Percentiles rank a stretch among this genome's conserved stretches.
phyloP scores from a whole-genome alignment of 2,113 vertebrate species.

The Crotalus horridus region DNA sequence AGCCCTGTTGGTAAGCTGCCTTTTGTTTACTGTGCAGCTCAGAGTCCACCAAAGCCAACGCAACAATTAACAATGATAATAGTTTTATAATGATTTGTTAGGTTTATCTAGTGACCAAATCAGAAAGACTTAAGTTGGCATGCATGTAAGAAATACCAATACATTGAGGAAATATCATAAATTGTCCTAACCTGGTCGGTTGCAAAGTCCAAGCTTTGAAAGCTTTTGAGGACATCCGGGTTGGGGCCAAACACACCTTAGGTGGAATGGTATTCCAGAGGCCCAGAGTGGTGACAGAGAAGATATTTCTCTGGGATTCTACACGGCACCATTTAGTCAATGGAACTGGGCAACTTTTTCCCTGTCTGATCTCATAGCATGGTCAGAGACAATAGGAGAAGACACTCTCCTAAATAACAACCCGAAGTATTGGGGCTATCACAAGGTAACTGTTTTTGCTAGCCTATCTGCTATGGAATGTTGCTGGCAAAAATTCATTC shows the following conservation, averaged over 20 bases:
- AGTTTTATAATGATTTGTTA: neutral
- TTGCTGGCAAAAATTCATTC: neutral
- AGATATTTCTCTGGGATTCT: neutral
- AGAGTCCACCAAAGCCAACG: neutral
- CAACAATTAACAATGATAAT: neutral
- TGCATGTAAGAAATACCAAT: neutral
- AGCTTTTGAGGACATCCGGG: neutral
- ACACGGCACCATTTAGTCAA: neutral
- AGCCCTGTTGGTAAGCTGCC: neutral
- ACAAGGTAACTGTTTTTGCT: neutral
- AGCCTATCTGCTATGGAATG: neutral
- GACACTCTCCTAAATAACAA: neutral
- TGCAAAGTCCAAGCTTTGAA: neutral
- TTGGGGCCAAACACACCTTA: neutral
- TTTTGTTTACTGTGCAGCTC: neutral
- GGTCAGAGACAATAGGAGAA: neutral
- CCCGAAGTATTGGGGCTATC: neutral
- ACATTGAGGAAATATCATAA: neutral
- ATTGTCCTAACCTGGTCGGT: neutral
- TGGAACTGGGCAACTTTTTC: neutral
- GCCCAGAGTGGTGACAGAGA: neutral
- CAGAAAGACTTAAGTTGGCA: neutral
- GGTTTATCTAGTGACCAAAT: neutral
- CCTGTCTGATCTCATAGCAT: neutral
- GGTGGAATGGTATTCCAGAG: neutral